These are phyloP conservation scores for Heliconius erato DNA, from an alignment of 2,888 invertebrate species.

Conservation along the genomic window DNA sequence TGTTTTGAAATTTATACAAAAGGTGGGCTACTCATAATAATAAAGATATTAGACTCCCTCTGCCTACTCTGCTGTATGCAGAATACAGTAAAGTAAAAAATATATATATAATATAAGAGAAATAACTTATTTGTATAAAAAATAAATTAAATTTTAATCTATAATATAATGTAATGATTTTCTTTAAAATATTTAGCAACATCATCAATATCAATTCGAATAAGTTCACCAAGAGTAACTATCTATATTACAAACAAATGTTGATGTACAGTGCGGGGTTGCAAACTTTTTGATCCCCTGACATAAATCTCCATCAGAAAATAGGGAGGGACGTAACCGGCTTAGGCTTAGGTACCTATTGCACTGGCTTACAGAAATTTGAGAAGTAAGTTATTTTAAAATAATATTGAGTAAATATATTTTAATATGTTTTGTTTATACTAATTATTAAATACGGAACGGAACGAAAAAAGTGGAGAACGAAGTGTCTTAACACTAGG, in stretches of 20 bases:
- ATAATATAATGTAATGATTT: not conserved
- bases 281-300: slow-evolving; percentile 84
- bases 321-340: slow-evolving; percentile 85
- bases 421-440: not conserved
- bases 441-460: no score
- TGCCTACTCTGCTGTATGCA: no score
- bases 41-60: no score
- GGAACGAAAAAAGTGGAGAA: no score
- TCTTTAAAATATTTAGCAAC: not conserved
- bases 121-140: not conserved
- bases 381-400: not conserved
- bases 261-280: slow-evolving; percentile 67
- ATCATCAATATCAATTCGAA: slow-evolving; percentile 33
- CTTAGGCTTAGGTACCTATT: slow-evolving; percentile 77
- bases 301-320: slow-evolving; percentile 86
- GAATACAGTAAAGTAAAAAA: no score
- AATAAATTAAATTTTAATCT: not conserved
- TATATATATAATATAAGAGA: no score
- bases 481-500: no score
- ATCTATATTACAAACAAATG: slow-evolving; percentile 48
- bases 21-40: not conserved
- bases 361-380: slow-evolving; percentile 8
- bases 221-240: slow-evolving; percentile 29
- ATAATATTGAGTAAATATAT: not conserved
- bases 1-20: not conserved